Conservation (phyloP, 2,113 vertebrate genomes). For the Erpornis zantholeuca region DNA sequence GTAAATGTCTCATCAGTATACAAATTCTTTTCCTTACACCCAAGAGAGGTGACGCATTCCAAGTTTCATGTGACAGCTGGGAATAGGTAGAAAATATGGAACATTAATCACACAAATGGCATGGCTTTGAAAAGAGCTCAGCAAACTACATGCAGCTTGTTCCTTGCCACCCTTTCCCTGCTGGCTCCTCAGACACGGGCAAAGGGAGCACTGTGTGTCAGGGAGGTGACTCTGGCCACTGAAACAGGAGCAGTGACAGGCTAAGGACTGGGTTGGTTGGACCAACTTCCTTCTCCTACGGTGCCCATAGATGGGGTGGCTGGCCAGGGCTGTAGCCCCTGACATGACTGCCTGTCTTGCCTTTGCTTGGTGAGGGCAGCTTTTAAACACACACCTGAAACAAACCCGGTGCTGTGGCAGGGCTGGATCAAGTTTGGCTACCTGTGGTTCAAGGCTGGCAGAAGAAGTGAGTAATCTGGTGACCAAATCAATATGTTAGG, state of each 20-base stretch:
- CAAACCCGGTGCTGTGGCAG: rapidly evolving
- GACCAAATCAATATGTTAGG: background rate
- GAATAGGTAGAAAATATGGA: background rate
- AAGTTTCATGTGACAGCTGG: background rate
- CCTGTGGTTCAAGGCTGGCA: background rate
- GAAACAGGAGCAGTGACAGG: rapidly evolving
- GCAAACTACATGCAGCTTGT: background rate
- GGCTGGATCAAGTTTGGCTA: background rate
- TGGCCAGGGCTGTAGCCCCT: background rate
- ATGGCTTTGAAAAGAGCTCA: background rate
- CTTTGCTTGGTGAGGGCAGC: background rate
- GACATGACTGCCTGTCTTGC: background rate
- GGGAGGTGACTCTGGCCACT: background rate
- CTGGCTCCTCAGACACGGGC: background rate
- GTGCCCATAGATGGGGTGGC: background rate
- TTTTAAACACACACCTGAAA: background rate
- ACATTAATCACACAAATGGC: background rate
- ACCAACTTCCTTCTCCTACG: background rate
- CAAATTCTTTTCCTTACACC: background rate
- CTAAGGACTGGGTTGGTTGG: background rate
- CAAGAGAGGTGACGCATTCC: background rate
- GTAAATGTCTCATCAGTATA: background rate
- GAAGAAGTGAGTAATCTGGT: background rate
- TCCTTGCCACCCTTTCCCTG: background rate
- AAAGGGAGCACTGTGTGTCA: background rate